phyloP scores from a whole-genome alignment of 1,140 invertebrate species.

The Drosophila ambigua region DNA sequence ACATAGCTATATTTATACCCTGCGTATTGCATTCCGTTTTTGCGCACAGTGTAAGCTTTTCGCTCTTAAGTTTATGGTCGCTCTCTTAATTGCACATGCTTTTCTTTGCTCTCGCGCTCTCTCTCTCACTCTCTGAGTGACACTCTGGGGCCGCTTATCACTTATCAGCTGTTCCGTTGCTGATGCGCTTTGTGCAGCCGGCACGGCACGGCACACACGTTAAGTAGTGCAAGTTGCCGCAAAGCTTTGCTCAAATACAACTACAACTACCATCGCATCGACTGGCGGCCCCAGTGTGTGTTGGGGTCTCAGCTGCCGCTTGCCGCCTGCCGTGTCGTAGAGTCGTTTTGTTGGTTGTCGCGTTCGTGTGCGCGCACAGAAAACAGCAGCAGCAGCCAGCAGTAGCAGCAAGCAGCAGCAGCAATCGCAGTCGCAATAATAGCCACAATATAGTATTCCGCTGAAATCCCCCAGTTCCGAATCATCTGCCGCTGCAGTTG shows the following conservation, averaged over 20 bases:
- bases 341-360: conserved; percentile 80
- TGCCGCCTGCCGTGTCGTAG: conserved; percentile 47
- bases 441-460: conserved; percentile 15
- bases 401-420: conserved; percentile 38
- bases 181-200: conserved; percentile 63
- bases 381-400: conserved; percentile 23
- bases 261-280: conserved; percentile 32
- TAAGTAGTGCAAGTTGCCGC: conserved; percentile 53
- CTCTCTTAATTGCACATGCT: not conserved
- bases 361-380: conserved; percentile 77
- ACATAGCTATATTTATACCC: too few relatives aligned
- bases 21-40: not conserved
- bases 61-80: not conserved
- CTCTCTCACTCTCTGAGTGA: conserved; percentile 8
- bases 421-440: conserved; percentile 11
- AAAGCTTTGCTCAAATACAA: conserved; percentile 65
- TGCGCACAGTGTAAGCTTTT: conserved; percentile 45
- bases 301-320: conserved; percentile 54
- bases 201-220: conserved; percentile 26
- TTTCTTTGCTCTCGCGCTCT: not conserved
- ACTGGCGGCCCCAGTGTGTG: conserved; percentile 41
- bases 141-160: conserved; percentile 55
- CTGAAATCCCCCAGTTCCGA: too few relatives aligned
- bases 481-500: too few relatives aligned
- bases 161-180: conserved; percentile 74